Conservation (phyloP, 2,888 invertebrate species). For the Dastarcus helophoroides region DNA sequence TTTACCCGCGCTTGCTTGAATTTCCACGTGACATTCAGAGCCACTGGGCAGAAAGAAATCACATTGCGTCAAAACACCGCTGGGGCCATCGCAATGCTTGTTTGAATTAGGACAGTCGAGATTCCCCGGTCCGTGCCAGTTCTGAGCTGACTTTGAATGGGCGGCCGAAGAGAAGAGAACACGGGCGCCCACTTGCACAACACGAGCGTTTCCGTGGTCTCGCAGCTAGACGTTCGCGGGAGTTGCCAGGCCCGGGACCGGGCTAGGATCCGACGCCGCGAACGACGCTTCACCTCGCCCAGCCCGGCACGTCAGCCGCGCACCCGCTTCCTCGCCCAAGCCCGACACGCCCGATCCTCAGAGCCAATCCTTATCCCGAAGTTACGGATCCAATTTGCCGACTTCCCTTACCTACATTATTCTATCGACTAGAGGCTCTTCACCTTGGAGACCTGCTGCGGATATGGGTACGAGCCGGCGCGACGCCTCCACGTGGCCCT, state of each 20-base stretch:
- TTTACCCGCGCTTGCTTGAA: constrained; percentile 52
- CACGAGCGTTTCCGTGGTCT: constrained; percentile 15
- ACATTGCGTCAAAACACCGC: constrained; percentile 20
- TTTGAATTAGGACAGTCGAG: constrained; percentile 22
- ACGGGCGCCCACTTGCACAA: constrained; percentile 3
- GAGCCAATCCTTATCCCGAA: too few relatives aligned
- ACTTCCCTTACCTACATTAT: constrained; percentile 41
- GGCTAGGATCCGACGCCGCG: too few relatives aligned
- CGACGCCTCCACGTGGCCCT: constrained; percentile 25
- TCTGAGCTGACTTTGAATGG: constrained; percentile 21
- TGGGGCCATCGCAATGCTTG: constrained; percentile 21
- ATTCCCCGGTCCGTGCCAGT: constrained; percentile 21
- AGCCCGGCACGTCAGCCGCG: constrained; percentile 24
- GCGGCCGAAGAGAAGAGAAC: constrained; percentile 9
- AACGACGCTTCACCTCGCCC: constrained; percentile 20
- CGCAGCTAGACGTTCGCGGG: too few relatives aligned
- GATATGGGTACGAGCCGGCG: constrained; percentile 47
- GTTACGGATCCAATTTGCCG: constrained; percentile 55
- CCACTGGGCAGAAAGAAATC: constrained; percentile 20
- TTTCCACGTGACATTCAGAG: constrained; percentile 41
- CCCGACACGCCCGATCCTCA: constrained; percentile 45
- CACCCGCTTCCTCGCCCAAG: constrained; percentile 39
- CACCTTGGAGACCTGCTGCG: constrained; percentile 63
- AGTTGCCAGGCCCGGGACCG: too few relatives aligned
- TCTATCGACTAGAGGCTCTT: constrained; percentile 27